Percentiles rank a stretch among this genome's conserved stretches.
Conservation (phyloP, 2,888 invertebrate species). For the Neuroscelio doddi region DNA sequence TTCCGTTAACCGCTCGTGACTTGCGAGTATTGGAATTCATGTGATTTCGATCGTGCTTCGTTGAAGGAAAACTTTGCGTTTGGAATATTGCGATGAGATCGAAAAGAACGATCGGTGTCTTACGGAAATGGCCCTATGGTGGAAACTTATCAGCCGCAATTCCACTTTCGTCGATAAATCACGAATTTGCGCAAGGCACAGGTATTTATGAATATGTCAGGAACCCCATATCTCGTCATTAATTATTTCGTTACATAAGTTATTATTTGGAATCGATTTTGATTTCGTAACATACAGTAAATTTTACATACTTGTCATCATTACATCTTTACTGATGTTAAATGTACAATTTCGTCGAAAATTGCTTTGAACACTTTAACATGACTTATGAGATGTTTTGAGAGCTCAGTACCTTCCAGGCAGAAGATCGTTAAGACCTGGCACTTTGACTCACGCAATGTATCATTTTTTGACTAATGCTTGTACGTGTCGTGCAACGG, state of each 20-base stretch:
- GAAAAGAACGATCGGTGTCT: no score
- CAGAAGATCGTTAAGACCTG: conserved; percentile 51
- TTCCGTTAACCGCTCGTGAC: conserved; percentile 19
- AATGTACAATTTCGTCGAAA: no score
- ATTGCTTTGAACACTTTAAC: conserved; percentile 64
- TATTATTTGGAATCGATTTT: no score
- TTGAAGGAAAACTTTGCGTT: no score
- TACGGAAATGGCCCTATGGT: no score
- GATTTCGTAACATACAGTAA: no score
- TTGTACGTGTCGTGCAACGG: conserved; percentile 6
- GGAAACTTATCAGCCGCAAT: no score
- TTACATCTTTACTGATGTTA: no score
- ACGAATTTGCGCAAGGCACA: no score
- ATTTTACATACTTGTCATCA: no score
- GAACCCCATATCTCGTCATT: not conserved
- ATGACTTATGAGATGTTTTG: conserved; percentile 61
- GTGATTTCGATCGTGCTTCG: conserved; percentile 15
- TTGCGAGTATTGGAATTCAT: conserved; percentile 8
- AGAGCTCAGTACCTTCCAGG: conserved; percentile 16
- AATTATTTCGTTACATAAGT: conserved; percentile 1
- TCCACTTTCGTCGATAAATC: not conserved
- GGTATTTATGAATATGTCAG: not conserved
- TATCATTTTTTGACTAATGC: conserved; percentile 34
- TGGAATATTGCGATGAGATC: no score
- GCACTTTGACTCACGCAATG: conserved; percentile 53